A percentile compares a stretch with the other conserved stretches of the same genome.
Evolutionary conservation across 2,113 vertebrate species (phyloP).

Genomic region (Beaufortia kweichowensis): DNA sequence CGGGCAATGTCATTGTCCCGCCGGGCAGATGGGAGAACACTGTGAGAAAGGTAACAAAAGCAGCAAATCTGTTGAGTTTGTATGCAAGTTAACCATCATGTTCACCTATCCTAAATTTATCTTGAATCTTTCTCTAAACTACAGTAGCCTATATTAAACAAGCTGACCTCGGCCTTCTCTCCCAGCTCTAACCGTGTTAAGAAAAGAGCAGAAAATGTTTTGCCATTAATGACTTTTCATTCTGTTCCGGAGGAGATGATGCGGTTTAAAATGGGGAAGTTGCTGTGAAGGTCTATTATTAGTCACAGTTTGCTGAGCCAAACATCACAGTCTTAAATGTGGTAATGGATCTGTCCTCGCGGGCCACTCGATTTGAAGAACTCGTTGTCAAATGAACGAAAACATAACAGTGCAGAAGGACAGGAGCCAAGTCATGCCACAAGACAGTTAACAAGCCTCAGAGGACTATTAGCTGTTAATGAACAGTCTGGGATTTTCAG

Average conservation of each 20-base stretch:
- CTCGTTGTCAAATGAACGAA: conserved; percentile 1
- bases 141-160: conserved; percentile 6
- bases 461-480: conserved; percentile 37
- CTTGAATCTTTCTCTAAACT: conserved; percentile 17
- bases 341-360: conserved; percentile 21
- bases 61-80: background rate
- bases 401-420: conserved; percentile 30
- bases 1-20: conserved; percentile 72
- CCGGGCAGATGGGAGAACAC: conserved; percentile 67
- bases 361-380: conserved; percentile 5
- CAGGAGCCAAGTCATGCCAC: background rate
- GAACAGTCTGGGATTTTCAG: conserved; percentile 4
- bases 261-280: conserved; percentile 21
- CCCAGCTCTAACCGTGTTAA: conserved; percentile 8
- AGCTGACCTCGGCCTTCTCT: conserved; percentile 18
- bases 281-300: conserved; percentile 27
- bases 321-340: conserved; percentile 13
- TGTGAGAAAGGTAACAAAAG: conserved; percentile 77
- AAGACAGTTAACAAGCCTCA: background rate
- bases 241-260: conserved; percentile 25
- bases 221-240: conserved; percentile 52
- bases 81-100: background rate
- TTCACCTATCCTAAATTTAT: background rate
- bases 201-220: conserved; percentile 2
- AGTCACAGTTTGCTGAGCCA: conserved; percentile 33